Evolutionary conservation across 2,113 vertebrate species (phyloP).

Genomic region (Sander vitreus): DNA sequence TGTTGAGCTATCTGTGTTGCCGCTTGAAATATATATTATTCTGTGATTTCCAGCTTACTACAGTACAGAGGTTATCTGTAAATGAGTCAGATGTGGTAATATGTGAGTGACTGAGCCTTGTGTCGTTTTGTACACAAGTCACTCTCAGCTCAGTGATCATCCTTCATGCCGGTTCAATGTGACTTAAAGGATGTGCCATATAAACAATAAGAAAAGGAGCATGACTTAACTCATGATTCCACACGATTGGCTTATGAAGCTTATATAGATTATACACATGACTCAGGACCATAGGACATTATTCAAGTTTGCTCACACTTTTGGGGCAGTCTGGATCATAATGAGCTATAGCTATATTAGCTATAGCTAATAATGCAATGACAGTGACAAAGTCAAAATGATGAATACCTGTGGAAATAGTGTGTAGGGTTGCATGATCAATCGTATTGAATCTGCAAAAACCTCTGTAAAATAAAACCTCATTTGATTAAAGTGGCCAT

Average conservation of each 20-base stretch:
- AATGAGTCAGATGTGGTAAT: slow-evolving; percentile 17
- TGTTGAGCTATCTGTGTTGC: slow-evolving; percentile 30
- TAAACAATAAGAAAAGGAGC: slow-evolving; percentile 40
- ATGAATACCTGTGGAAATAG: slow-evolving; percentile 23
- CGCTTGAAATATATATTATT: slow-evolving; percentile 9
- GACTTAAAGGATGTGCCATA: slow-evolving; percentile 47
- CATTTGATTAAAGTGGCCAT: background rate
- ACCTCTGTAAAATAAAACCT: slow-evolving; percentile 1
- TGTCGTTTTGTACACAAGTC: background rate
- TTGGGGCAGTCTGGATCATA: background rate
- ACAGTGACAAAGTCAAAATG: slow-evolving; percentile 10
- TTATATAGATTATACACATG: slow-evolving; percentile 37
- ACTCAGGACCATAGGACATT: slow-evolving; percentile 23
- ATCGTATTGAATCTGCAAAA: slow-evolving; percentile 19
- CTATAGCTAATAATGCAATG: slow-evolving; percentile 13
- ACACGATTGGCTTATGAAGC: slow-evolving; percentile 42
- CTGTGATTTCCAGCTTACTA: slow-evolving; percentile 11
- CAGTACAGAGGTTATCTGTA: slow-evolving; percentile 4
- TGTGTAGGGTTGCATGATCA: background rate
- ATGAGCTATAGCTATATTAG: background rate
- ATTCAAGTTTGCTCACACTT: slow-evolving; percentile 29
- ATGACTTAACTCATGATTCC: slow-evolving; percentile 48
- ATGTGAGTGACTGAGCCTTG: slow-evolving; percentile 8
- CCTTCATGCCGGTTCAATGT: slow-evolving; percentile 3
- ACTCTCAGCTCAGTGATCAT: slow-evolving; percentile 24